phyloP scores from a whole-genome alignment of 2,797 vertebrate genomes.

The Acanthurus lineatus region DNA sequence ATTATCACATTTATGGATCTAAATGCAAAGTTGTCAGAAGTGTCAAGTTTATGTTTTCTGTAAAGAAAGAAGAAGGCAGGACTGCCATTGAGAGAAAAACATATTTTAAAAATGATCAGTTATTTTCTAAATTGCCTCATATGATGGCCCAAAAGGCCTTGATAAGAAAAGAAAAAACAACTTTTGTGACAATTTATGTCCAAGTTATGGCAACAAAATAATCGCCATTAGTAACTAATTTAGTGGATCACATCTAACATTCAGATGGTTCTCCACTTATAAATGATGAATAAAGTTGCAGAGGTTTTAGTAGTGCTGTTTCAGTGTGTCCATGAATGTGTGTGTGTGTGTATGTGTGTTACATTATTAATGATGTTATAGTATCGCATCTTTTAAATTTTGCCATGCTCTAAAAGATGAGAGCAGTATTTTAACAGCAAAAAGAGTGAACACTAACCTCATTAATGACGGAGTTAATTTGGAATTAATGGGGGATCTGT shows the following conservation, averaged over 20 bases:
- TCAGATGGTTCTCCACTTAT: constrained; percentile 53
- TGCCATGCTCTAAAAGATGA: constrained; percentile 30
- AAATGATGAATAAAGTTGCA: constrained; percentile 65
- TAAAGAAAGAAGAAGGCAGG: not conserved
- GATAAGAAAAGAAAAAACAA: not conserved
- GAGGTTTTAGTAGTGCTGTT: constrained; percentile 57
- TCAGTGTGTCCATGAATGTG: constrained; percentile 51
- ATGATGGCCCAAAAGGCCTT: not conserved
- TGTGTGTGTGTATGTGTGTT: constrained; percentile 20
- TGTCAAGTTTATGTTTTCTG: constrained; percentile 22
- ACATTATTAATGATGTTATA: constrained; percentile 67
- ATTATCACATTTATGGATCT: constrained; percentile 47
- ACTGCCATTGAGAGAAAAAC: not conserved
- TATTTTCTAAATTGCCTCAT: not conserved
- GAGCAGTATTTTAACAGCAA: constrained; percentile 20
- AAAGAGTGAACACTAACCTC: constrained; percentile 13
- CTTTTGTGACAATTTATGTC: not conserved
- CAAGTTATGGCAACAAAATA: constrained; percentile 32
- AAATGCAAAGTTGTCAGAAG: constrained; percentile 47
- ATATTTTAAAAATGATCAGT: constrained; percentile 23
- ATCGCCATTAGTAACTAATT: constrained; percentile 32
- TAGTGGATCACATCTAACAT: constrained; percentile 52
- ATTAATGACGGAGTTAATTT: constrained; percentile 18
- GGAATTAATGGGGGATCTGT: constrained; percentile 12
- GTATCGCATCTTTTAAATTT: constrained; percentile 51